Evolutionary conservation across 1,140 invertebrate species (phyloP).

Genomic region (Diorhabda sublineata): DNA sequence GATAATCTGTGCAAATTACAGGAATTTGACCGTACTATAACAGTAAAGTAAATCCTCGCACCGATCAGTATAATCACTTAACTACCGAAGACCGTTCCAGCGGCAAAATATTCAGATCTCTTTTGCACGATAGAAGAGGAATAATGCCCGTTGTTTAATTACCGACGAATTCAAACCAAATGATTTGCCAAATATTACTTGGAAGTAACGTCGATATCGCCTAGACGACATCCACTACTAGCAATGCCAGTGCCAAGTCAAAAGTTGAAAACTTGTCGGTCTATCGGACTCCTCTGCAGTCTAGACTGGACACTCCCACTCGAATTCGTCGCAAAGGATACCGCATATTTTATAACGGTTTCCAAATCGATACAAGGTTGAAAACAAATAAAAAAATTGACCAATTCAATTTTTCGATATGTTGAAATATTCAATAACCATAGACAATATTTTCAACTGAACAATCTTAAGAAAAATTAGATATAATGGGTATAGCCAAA

Average conservation of each 20-base stretch:
- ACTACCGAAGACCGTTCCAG: background rate
- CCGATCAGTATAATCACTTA: background rate
- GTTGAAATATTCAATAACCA: too few species aligned
- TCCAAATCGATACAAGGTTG: too few species aligned
- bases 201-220: background rate
- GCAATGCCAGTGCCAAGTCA: background rate
- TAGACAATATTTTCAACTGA: too few species aligned
- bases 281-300: conserved; percentile 1
- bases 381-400: too few species aligned
- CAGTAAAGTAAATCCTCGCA: too few species aligned
- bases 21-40: too few species aligned
- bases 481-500: too few species aligned
- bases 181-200: background rate
- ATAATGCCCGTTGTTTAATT: background rate
- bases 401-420: too few species aligned
- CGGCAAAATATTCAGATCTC: background rate
- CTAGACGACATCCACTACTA: background rate
- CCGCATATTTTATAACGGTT: background rate
- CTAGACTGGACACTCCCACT: conserved; percentile 1
- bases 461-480: too few species aligned
- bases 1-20: too few species aligned
- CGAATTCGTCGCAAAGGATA: background rate
- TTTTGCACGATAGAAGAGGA: background rate
- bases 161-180: background rate
- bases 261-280: background rate